Evolutionary conservation across 2,888 invertebrate species (phyloP).

Genomic region (Oscheius sp.): DNA sequence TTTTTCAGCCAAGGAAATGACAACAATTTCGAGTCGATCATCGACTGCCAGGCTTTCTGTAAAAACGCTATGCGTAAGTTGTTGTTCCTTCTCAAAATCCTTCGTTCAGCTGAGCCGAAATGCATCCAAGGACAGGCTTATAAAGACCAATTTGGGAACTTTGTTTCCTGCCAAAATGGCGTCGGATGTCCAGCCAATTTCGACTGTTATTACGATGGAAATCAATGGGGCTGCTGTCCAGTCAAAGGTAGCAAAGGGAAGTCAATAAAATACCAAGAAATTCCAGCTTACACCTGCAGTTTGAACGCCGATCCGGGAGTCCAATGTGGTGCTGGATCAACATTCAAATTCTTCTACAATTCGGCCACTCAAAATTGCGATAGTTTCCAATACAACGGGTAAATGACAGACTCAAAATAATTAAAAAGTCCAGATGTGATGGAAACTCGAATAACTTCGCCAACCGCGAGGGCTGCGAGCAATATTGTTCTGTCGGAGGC

Average conservation of each 20-base stretch:
- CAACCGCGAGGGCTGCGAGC: slow-evolving; percentile 51
- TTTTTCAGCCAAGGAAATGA: slow-evolving; percentile 59
- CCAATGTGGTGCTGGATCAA: slow-evolving; percentile 58
- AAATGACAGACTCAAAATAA: background rate
- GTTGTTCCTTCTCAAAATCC: background rate
- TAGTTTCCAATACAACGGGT: slow-evolving; percentile 48
- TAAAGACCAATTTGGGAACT: slow-evolving; percentile 56
- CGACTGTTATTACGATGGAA: slow-evolving; percentile 63
- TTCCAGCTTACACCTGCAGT: slow-evolving; percentile 56
- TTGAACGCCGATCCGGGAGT: slow-evolving; percentile 53
- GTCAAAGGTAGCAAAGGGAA: no score
- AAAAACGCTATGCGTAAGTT: slow-evolving; percentile 57
- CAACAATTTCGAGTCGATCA: slow-evolving; percentile 59
- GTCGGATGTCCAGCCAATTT: slow-evolving; percentile 61
- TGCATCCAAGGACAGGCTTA: slow-evolving; percentile 62
- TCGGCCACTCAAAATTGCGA: slow-evolving; percentile 53
- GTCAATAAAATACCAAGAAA: no score
- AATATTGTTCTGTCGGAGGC: slow-evolving; percentile 60
- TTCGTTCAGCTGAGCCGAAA: slow-evolving; percentile 53
- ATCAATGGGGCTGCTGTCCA: slow-evolving; percentile 59
- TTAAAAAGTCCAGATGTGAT: slow-evolving; percentile 36
- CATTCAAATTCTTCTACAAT: slow-evolving; percentile 60
- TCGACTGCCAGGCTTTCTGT: slow-evolving; percentile 61
- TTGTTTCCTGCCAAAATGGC: slow-evolving; percentile 51
- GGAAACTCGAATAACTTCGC: slow-evolving; percentile 63